phyloP scores from a whole-genome alignment of 2,888 invertebrate genomes.

The Heliconius ethilla region DNA sequence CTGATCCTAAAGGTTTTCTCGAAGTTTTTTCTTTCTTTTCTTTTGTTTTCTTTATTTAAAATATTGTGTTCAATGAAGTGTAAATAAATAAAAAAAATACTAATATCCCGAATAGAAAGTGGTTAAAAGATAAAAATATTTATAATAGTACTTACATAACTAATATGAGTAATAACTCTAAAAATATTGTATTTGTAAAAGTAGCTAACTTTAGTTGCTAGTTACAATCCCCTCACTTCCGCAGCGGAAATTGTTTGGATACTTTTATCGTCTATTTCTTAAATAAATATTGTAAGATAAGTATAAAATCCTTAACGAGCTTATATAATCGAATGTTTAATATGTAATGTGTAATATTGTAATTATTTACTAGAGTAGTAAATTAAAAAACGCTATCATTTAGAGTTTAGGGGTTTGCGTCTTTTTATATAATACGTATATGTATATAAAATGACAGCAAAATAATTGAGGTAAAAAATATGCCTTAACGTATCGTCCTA shows the following conservation, averaged over 20 bases:
- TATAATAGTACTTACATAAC: too few relatives aligned
- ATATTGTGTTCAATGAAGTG: too few relatives aligned
- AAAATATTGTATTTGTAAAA: slow-evolving; percentile 1
- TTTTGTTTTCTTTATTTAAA: too few relatives aligned
- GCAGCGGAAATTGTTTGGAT: slow-evolving; percentile 60
- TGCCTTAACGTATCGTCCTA: too few relatives aligned
- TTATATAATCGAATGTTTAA: slow-evolving; percentile 3
- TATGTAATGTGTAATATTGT: not conserved
- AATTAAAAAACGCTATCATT: not conserved
- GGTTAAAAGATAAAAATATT: too few relatives aligned
- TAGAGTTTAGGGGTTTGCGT: not conserved
- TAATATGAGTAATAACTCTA: not conserved
- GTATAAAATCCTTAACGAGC: not conserved
- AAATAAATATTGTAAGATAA: not conserved
- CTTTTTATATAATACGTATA: not conserved
- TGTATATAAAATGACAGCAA: too few relatives aligned
- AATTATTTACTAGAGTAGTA: not conserved
- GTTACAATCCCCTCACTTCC: slow-evolving; percentile 50
- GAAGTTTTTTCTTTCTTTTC: too few relatives aligned
- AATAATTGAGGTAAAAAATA: too few relatives aligned
- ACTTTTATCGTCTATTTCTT: slow-evolving; percentile 1
- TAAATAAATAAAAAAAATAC: too few relatives aligned
- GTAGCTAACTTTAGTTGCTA: not conserved
- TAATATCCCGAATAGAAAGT: too few relatives aligned
- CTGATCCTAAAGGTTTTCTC: too few relatives aligned